Evolutionary conservation across 2,888 invertebrate genomes (phyloP).

Genomic region (Drosophila mimica): DNA sequence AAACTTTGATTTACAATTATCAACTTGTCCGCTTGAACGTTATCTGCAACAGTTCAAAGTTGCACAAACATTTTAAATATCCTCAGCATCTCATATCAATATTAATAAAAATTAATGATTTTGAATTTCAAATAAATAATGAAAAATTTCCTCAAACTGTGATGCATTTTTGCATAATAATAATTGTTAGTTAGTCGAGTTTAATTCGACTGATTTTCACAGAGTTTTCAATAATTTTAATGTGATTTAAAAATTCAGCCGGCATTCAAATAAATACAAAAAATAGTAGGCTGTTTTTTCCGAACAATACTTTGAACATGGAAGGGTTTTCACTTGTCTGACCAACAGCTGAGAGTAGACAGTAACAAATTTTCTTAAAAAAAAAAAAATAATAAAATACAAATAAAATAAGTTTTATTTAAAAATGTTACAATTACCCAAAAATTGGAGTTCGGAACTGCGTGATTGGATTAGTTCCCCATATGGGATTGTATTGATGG

Average conservation of each 20-base stretch:
- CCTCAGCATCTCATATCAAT: background rate
- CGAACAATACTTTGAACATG: background rate
- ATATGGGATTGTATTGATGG: constrained; percentile 15
- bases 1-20: background rate
- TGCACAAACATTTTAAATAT: background rate
- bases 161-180: background rate
- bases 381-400: background rate
- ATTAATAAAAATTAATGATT: background rate
- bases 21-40: background rate
- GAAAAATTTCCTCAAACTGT: too few relatives aligned
- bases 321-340: background rate
- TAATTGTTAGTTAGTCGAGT: background rate
- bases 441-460: constrained; percentile 30
- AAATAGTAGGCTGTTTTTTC: background rate
- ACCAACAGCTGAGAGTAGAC: background rate
- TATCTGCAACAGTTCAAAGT: background rate
- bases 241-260: background rate
- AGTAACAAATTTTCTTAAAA: background rate
- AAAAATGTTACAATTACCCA: constrained; percentile 30
- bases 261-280: background rate
- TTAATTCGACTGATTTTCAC: background rate
- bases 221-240: background rate
- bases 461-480: constrained; percentile 50
- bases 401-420: background rate
- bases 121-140: background rate